Percentiles rank a stretch among this genome's conserved stretches.
Conservation (phyloP, 2,888 invertebrate genomes). For the Drosophila colorata region DNA sequence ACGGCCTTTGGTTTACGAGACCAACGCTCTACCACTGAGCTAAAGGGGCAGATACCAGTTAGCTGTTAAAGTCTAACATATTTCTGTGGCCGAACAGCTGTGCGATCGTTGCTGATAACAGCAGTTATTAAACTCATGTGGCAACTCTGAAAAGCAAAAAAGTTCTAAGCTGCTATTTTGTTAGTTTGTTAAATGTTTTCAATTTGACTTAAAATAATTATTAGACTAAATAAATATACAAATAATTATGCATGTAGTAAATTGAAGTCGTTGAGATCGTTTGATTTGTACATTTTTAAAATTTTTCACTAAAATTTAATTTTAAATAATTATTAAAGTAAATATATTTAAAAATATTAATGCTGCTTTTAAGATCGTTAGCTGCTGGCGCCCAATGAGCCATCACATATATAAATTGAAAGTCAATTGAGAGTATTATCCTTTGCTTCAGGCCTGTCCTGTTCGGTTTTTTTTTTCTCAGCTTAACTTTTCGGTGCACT, state of each 20-base stretch:
- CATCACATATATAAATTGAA: conserved; percentile 37
- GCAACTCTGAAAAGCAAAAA: not conserved
- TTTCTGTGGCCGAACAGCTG: conserved; percentile 4
- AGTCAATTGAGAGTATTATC: conserved; percentile 39
- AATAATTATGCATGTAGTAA: too few species aligned
- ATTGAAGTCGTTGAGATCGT: not conserved
- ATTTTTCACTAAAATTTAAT: not conserved
- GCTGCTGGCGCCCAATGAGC: conserved; percentile 20
- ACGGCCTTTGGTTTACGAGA: conserved; percentile 77
- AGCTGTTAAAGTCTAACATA: conserved; percentile 13
- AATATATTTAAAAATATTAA: not conserved
- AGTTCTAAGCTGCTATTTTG: conserved; percentile 1
- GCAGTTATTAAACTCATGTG: not conserved
- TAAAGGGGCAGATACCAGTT: conserved; percentile 57
- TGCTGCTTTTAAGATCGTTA: not conserved
- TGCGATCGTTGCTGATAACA: conserved; percentile 50
- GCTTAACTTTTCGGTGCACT: conserved; percentile 1
- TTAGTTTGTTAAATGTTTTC: not conserved
- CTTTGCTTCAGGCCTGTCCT: conserved; percentile 12
- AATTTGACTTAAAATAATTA: not conserved
- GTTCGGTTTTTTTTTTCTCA: conserved; percentile 9
- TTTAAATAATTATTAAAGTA: not conserved
- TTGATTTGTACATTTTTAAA: not conserved
- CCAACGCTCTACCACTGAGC: conserved; percentile 78
- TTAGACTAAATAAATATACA: too few species aligned